Conservation (phyloP, 35 echinoderm and acorn worm genomes). For the Ptychodera flava region DNA sequence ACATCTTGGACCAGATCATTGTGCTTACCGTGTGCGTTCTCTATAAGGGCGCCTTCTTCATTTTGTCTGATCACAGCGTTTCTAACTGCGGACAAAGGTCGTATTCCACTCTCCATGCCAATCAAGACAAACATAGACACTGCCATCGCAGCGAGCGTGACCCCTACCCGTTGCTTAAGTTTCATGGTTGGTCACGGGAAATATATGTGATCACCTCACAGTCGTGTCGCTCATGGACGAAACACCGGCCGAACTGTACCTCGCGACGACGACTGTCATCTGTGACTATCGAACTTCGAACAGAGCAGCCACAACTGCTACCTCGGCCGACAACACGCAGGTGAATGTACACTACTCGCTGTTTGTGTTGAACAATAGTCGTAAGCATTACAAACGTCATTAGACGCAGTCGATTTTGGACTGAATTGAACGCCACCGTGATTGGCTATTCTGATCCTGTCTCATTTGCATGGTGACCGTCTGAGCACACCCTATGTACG, state of each 20-base stretch:
- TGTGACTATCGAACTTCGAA: not conserved
- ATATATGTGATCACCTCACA: not conserved
- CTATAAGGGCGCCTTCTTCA: not conserved
- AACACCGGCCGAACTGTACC: too few species aligned
- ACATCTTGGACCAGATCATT: constrained; percentile 31
- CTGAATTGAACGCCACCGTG: too few species aligned
- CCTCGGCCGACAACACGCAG: too few species aligned
- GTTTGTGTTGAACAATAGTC: too few species aligned
- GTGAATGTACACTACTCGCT: too few species aligned
- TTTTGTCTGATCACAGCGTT: not conserved
- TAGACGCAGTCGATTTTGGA: too few species aligned
- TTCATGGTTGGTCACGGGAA: constrained; percentile 40
- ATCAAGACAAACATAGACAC: constrained; percentile 33
- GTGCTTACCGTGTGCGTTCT: not conserved
- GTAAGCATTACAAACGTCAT: too few species aligned
- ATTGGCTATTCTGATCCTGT: too few species aligned
- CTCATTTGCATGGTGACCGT: too few species aligned
- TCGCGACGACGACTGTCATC: too few species aligned
- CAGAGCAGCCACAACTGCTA: not conserved
- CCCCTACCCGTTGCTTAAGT: constrained; percentile 63
- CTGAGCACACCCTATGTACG: too few species aligned
- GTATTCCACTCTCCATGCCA: constrained; percentile 32
- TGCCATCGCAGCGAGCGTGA: constrained; percentile 23
- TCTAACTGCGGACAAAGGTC: constrained; percentile 27
- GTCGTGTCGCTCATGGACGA: too few species aligned